Evolutionary conservation across 2,113 vertebrate genomes (phyloP).

Genomic region (Ivindomyrus marchei): DNA sequence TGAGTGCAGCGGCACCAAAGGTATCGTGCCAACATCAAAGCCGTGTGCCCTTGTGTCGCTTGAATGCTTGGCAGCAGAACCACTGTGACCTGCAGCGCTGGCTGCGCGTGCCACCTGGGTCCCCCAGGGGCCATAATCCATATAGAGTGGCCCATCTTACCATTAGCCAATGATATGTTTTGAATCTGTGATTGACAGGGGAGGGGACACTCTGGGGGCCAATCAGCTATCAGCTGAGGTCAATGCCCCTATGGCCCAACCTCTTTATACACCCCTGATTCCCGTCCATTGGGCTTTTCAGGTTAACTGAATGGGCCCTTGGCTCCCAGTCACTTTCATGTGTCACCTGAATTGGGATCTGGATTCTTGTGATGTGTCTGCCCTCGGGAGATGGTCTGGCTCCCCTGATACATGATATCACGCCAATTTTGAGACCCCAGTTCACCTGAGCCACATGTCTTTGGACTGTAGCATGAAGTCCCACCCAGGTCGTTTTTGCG

Average conservation of each 20-base stretch:
- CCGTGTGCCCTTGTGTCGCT: background rate
- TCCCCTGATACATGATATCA: background rate
- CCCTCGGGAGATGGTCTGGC: background rate
- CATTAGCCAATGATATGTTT: background rate
- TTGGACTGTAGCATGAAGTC: background rate
- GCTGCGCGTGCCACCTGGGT: background rate
- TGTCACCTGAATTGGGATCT: background rate
- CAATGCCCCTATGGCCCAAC: background rate
- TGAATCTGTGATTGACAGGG: background rate
- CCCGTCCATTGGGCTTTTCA: background rate
- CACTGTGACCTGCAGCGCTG: background rate
- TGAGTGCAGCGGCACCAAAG: background rate
- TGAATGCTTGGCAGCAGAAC: constrained; percentile 6
- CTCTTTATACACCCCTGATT: background rate
- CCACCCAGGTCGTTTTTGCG: background rate
- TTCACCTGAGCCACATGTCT: background rate
- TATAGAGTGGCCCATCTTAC: background rate
- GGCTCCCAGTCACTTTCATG: background rate
- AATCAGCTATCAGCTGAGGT: background rate
- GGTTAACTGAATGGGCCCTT: background rate
- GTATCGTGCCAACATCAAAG: background rate
- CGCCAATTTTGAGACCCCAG: background rate
- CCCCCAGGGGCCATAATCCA: background rate
- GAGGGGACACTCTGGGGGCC: background rate
- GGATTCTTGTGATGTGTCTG: background rate